phyloP scores from a whole-genome alignment of 2,797 vertebrate species.

The Cossypha heuglini region DNA sequence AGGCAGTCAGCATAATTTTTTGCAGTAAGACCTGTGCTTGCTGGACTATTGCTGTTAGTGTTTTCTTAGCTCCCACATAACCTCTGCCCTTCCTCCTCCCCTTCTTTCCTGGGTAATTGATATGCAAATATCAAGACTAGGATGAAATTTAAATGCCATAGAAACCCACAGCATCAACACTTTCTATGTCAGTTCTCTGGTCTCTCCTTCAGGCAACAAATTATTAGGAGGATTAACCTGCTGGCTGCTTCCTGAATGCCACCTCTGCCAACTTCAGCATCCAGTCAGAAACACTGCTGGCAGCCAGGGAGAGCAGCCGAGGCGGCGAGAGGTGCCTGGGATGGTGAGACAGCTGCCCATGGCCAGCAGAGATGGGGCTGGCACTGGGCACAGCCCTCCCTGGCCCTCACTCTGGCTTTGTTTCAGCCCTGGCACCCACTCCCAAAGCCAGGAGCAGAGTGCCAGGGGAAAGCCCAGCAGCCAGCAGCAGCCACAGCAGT shows the following conservation, averaged over 20 bases:
- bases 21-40: background rate
- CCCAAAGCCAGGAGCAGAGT: background rate
- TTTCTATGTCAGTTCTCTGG: background rate
- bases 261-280: background rate
- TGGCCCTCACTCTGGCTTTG: background rate
- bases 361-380: background rate
- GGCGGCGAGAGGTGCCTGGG: accelerated
- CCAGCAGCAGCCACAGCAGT: background rate
- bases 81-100: background rate
- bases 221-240: constrained; percentile 26
- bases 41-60: background rate
- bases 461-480: background rate
- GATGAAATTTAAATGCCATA: constrained; percentile 21
- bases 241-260: background rate
- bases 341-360: background rate
- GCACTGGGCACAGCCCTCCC: background rate
- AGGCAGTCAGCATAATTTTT: background rate
- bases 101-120: background rate
- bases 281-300: background rate
- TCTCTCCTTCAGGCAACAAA: background rate
- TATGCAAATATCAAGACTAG: constrained; percentile 16
- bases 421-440: background rate
- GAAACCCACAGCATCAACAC: background rate
- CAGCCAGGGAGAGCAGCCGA: background rate
- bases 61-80: background rate